Conservation (phyloP, 2,797 vertebrate species). For the Iguana delicatissima region DNA sequence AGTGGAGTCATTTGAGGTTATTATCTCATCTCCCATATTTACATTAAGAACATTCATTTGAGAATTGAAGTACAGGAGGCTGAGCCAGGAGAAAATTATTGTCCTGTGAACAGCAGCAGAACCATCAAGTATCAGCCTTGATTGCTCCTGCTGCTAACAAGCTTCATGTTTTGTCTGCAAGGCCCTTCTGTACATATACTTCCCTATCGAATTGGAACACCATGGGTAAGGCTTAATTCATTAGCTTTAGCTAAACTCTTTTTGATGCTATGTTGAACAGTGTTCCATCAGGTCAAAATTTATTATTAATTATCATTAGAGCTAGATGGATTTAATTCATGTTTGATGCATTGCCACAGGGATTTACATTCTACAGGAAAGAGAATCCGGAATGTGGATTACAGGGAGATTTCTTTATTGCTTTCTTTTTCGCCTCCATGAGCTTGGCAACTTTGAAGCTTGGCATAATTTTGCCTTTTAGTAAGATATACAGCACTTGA, state of each 20-base stretch:
- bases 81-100: background rate
- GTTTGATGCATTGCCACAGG: conserved; percentile 24
- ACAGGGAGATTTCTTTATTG: background rate
- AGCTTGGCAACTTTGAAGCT: conserved; percentile 12
- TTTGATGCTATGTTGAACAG: conserved; percentile 13
- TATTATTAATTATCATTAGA: conserved; percentile 40
- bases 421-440: conserved; percentile 5
- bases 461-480: conserved; percentile 32
- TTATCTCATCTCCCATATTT: background rate
- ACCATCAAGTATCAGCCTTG: background rate
- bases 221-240: conserved; percentile 15
- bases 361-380: conserved; percentile 19
- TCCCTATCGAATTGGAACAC: background rate
- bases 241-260: conserved; percentile 21
- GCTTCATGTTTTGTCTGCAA: background rate
- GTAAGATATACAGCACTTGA: background rate
- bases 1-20: background rate
- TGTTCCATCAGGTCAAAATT: conserved; percentile 35
- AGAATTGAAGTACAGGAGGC: background rate
- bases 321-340: background rate
- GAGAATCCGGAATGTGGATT: conserved; percentile 14
- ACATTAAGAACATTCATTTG: background rate
- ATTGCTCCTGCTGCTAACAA: background rate
- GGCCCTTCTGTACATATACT: background rate
- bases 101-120: background rate